phyloP scores from a whole-genome alignment of 2,797 vertebrate species.

The Labroides dimidiatus region DNA sequence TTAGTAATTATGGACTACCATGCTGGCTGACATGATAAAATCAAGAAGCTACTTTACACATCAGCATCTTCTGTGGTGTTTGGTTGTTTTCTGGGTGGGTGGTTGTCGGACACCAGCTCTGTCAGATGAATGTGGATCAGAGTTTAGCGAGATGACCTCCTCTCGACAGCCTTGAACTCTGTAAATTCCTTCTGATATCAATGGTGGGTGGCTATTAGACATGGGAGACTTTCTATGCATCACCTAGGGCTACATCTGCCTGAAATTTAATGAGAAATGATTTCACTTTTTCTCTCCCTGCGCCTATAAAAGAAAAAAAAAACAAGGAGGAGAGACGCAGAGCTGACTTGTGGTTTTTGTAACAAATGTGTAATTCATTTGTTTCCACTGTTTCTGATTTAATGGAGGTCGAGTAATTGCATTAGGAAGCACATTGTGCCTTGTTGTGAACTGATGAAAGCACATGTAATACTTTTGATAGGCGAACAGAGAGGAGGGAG shows the following conservation, averaged over 20 bases:
- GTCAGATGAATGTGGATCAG: constrained; percentile 82
- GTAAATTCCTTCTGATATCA: constrained; percentile 85
- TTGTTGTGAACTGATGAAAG: constrained; percentile 86
- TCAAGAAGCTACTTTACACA: constrained; percentile 73
- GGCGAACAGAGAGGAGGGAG: constrained; percentile 69
- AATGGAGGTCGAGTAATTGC: constrained; percentile 83
- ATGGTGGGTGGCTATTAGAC: constrained; percentile 86
- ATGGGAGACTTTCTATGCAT: constrained; percentile 83
- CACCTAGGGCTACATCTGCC: constrained; percentile 85
- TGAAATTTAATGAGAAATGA: constrained; percentile 83
- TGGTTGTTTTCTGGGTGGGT: constrained; percentile 77
- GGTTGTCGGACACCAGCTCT: constrained; percentile 83
- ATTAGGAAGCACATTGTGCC: constrained; percentile 82
- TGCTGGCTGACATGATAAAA: constrained; percentile 80
- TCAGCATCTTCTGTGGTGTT: constrained; percentile 64
- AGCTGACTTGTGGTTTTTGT: constrained; percentile 81
- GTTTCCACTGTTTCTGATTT: constrained; percentile 83
- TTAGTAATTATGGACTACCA: constrained; percentile 82
- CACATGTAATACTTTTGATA: constrained; percentile 83
- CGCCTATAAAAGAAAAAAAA: constrained; percentile 59
- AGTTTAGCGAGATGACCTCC: constrained; percentile 84
- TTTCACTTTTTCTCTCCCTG: constrained; percentile 74
- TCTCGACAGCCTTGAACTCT: constrained; percentile 83
- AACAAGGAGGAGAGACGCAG: constrained; percentile 63
- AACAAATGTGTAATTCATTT: constrained; percentile 85